phyloP scores from a whole-genome alignment of 2,888 invertebrate species.

The Temnothorax unifasciatus region DNA sequence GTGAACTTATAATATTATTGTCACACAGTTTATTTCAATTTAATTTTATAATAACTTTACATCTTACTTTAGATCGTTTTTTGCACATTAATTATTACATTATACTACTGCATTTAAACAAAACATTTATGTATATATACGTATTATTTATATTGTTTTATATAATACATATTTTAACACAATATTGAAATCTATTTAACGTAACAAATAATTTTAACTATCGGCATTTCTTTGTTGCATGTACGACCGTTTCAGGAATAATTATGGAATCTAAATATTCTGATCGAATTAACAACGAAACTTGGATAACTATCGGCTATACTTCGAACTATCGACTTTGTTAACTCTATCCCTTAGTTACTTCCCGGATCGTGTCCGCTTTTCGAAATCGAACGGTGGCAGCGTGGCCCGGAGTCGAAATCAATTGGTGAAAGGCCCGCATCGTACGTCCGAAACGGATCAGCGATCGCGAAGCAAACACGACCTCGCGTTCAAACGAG shows the following conservation, averaged over 20 bases:
- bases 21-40: neutral
- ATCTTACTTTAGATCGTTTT: neutral
- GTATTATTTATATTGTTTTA: neutral
- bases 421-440: slow-evolving; percentile 27
- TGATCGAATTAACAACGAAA: slow-evolving; percentile 63
- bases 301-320: slow-evolving; percentile 59
- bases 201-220: neutral
- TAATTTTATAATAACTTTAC: neutral
- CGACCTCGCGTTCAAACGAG: slow-evolving; percentile 23
- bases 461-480: slow-evolving; percentile 38
- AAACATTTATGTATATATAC: neutral
- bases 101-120: neutral
- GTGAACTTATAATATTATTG: neutral
- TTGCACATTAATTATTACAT: neutral
- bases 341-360: slow-evolving; percentile 40
- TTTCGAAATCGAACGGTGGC: slow-evolving; percentile 11
- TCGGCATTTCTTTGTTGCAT: slow-evolving; percentile 6
- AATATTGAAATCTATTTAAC: neutral
- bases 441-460: slow-evolving; percentile 32
- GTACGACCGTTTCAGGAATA: slow-evolving; percentile 4
- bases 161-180: neutral
- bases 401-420: slow-evolving; percentile 18
- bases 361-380: slow-evolving; percentile 17
- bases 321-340: slow-evolving; percentile 50
- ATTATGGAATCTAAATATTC: slow-evolving; percentile 21